Conservation (phyloP, 2,113 vertebrate species). For the Prunella fulvescens region DNA sequence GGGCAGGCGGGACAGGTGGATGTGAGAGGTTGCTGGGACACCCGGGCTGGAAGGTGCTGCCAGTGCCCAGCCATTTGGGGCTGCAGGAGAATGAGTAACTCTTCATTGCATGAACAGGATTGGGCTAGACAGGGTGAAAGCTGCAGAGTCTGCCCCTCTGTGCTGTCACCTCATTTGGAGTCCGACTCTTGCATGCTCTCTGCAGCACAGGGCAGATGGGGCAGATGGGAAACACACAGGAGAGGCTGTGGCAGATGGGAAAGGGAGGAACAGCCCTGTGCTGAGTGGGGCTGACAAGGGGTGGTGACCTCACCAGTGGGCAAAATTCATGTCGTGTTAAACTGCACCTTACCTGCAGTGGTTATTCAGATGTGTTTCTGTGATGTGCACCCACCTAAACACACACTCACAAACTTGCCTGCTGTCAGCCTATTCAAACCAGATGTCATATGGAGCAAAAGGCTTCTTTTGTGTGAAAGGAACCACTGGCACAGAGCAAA, state of each 20-base stretch:
- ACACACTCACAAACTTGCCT: background rate
- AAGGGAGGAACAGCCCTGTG: background rate
- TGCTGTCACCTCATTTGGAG: accelerated
- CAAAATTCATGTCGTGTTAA: accelerated
- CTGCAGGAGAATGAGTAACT: background rate
- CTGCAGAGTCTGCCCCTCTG: background rate
- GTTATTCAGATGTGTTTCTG: background rate
- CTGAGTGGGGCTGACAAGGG: accelerated
- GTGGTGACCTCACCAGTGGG: background rate
- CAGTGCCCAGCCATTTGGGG: background rate
- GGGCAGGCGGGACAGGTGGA: background rate
- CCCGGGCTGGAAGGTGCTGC: background rate
- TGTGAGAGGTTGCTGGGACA: background rate
- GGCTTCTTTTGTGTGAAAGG: background rate
- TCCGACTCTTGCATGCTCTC: background rate
- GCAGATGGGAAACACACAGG: accelerated
- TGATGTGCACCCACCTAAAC: background rate
- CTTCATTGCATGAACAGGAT: background rate
- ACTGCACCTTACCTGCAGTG: background rate
- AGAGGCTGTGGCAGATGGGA: background rate
- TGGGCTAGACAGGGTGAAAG: background rate
- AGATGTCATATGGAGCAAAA: background rate
- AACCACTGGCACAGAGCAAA: background rate
- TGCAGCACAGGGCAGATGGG: background rate
- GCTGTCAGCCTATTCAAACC: background rate